Conservation (phyloP, 2,888 invertebrate genomes). For the Hypomecis punctinalis region DNA sequence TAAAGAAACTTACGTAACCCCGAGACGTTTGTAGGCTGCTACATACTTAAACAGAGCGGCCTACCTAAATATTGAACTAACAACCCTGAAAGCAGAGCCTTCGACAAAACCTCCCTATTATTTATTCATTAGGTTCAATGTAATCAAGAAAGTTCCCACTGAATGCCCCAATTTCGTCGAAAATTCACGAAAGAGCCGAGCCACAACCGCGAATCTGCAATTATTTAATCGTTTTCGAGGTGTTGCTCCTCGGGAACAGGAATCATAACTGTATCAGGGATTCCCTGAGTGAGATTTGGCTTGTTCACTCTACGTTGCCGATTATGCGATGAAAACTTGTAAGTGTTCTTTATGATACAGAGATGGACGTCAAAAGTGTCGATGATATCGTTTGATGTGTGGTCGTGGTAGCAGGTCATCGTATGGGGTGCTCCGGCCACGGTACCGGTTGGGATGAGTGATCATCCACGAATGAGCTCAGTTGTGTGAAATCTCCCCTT, state of each 20-base stretch:
- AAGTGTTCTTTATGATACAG: conserved; percentile 26
- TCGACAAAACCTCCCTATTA: conserved; percentile 62
- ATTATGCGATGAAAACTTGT: neutral
- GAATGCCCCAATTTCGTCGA: conserved; percentile 71
- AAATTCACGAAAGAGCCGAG: conserved; percentile 70
- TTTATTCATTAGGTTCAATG: conserved; percentile 70
- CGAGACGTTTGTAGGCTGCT: conserved; percentile 36
- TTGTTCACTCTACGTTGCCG: conserved; percentile 41
- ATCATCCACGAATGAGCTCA: conserved; percentile 70
- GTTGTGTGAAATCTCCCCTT: conserved; percentile 46
- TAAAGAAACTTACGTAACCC: conserved; percentile 30
- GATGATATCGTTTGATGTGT: conserved; percentile 43
- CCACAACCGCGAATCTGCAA: conserved; percentile 73
- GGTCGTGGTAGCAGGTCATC: conserved; percentile 59
- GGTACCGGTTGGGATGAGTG: conserved; percentile 74
- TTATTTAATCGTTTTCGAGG: conserved; percentile 80
- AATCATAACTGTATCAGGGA: conserved; percentile 58
- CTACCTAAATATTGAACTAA: conserved; percentile 49
- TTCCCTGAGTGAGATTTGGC: conserved; percentile 29
- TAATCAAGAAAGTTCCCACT: conserved; percentile 71
- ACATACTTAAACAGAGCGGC: conserved; percentile 38
- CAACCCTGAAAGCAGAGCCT: conserved; percentile 48
- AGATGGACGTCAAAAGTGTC: conserved; percentile 49
- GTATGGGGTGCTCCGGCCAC: conserved; percentile 75
- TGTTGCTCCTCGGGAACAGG: conserved; percentile 73